Conservation (phyloP, 2,797 vertebrate genomes). For the Brachyrhaphis roseni region DNA sequence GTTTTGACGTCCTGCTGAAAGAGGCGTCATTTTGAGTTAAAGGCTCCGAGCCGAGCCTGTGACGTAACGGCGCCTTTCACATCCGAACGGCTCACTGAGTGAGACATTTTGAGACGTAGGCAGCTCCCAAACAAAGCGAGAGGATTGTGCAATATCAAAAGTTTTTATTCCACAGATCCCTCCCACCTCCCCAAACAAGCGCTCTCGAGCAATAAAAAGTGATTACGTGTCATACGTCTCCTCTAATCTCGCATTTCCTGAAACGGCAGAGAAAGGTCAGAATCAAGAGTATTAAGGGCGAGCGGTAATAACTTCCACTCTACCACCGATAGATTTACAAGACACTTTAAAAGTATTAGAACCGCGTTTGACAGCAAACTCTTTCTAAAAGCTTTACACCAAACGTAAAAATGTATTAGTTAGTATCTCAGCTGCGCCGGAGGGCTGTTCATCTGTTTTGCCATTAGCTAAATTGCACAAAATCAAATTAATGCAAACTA, state of each 20-base stretch:
- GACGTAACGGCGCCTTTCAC: not conserved
- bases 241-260: conserved; percentile 8
- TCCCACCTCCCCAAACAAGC: not conserved
- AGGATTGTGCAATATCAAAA: not conserved
- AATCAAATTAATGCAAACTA: conserved; percentile 13
- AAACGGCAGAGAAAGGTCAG: conserved; percentile 2
- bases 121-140: conserved; percentile 2
- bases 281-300: not conserved
- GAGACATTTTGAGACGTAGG: conserved; percentile 1
- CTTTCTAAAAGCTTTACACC: not conserved
- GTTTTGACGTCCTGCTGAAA: not conserved
- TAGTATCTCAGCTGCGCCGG: not conserved
- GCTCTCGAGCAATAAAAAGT: not conserved
- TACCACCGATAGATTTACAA: not conserved
- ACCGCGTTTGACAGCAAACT: not conserved
- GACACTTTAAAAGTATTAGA: not conserved
- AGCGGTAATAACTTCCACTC: not conserved
- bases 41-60: not conserved
- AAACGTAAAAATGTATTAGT: not conserved
- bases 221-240: not conserved
- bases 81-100: not conserved
- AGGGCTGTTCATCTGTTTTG: not conserved
- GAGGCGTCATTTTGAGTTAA: not conserved
- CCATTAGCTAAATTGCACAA: conserved; percentile 6
- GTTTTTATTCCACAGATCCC: not conserved